Evolutionary conservation across 2,797 vertebrate genomes (phyloP).

Genomic region (Pogonophryne albipinna): DNA sequence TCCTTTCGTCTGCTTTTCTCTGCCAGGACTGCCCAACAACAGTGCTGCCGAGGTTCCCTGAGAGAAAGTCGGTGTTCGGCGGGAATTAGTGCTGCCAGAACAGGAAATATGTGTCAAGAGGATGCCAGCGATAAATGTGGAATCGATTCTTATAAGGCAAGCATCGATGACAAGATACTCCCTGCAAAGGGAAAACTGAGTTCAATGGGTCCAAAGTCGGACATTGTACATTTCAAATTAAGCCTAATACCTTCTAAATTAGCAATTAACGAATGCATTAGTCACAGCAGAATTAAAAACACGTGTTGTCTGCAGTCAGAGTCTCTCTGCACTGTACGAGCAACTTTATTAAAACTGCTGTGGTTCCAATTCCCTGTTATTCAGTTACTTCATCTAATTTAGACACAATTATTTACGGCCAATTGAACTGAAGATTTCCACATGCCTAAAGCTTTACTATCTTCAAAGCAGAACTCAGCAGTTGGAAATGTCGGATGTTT

Average conservation of each 20-base stretch:
- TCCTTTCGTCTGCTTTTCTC: constrained; percentile 48
- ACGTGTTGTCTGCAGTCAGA: constrained; percentile 23
- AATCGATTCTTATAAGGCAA: constrained; percentile 88
- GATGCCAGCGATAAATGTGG: constrained; percentile 84
- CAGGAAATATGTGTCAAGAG: constrained; percentile 82
- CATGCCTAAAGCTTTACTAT: constrained; percentile 25
- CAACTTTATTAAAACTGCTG: constrained; percentile 22
- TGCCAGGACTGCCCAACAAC: constrained; percentile 90
- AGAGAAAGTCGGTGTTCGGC: constrained; percentile 89
- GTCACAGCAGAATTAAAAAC: constrained; percentile 41
- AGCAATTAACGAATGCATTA: constrained; percentile 42
- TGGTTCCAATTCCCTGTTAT: constrained; percentile 51
- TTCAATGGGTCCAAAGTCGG: constrained; percentile 39
- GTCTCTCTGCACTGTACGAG: constrained; percentile 13
- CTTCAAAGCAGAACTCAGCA: constrained; percentile 36
- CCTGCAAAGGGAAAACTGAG: constrained; percentile 38
- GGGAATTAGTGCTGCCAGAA: constrained; percentile 88
- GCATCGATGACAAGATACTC: constrained; percentile 56
- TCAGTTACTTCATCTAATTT: constrained; percentile 65
- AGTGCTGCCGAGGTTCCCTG: constrained; percentile 89
- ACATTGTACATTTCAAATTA: constrained; percentile 43
- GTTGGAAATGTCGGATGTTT: constrained; percentile 40
- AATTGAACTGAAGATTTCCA: constrained; percentile 48
- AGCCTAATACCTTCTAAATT: constrained; percentile 34
- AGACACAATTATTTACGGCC: constrained; percentile 39